A percentile compares a stretch with the other conserved stretches of the same genome.
Evolutionary conservation across 2,113 vertebrate species (phyloP).

Genomic region (Lutjanus erythropterus): DNA sequence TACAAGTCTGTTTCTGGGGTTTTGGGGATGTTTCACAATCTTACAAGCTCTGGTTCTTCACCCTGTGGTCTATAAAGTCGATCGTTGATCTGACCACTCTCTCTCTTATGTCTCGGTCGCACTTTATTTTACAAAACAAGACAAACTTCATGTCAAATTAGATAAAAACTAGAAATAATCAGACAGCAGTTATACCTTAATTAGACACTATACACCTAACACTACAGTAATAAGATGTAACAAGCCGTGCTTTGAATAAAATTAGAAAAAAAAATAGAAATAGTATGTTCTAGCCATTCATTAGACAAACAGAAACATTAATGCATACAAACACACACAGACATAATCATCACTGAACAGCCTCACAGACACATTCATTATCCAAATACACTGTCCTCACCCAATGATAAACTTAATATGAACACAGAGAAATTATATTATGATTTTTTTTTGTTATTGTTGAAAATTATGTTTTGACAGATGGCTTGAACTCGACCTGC

Average conservation of each 20-base stretch:
- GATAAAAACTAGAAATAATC: too few relatives aligned
- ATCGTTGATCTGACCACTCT: not conserved
- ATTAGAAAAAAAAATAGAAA: too few relatives aligned
- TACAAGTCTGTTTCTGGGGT: not conserved
- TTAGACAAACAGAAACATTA: too few relatives aligned
- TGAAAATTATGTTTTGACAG: conserved; percentile 25
- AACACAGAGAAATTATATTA: not conserved
- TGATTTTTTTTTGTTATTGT: not conserved
- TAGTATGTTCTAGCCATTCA: too few relatives aligned
- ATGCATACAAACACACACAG: not conserved
- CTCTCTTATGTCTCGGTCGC: not conserved
- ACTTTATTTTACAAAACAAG: too few relatives aligned
- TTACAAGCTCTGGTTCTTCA: not conserved
- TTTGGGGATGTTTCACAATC: not conserved
- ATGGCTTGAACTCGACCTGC: not conserved
- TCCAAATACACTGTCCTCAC: not conserved
- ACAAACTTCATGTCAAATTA: too few relatives aligned
- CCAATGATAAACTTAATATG: conserved; percentile 8
- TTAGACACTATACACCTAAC: too few relatives aligned
- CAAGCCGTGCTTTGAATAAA: too few relatives aligned
- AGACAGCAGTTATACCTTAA: not conserved
- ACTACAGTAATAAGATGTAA: too few relatives aligned
- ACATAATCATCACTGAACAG: not conserved
- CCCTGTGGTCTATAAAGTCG: not conserved
- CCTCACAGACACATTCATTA: not conserved